Conservation (phyloP, 2,888 invertebrate genomes). For the Acanthosepion esculentum region DNA sequence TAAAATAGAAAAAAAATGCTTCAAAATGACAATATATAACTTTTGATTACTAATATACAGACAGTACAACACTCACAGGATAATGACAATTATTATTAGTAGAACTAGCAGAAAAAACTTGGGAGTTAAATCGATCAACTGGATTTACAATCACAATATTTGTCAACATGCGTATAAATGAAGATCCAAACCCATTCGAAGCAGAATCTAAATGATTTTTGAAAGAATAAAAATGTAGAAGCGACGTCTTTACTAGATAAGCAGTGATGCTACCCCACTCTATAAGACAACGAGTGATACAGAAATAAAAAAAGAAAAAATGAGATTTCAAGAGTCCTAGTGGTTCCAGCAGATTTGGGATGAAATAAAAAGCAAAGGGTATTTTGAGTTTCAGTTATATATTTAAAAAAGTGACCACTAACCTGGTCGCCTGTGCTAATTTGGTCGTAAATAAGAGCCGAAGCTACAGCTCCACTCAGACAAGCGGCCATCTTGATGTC, state of each 20-base stretch:
- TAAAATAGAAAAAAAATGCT: no score
- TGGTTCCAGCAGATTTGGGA: not conserved
- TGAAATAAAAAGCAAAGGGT: not conserved
- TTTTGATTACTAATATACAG: no score
- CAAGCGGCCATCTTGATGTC: slow-evolving; percentile 60
- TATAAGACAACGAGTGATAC: not conserved
- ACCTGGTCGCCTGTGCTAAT: slow-evolving; percentile 63
- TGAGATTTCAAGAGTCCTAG: not conserved
- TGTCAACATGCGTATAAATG: no score
- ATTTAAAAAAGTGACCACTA: slow-evolving; percentile 36
- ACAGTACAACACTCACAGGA: no score
- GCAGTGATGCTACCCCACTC: not conserved
- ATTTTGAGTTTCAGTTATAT: not conserved
- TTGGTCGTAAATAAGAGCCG: slow-evolving; percentile 64
- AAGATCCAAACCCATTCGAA: no score
- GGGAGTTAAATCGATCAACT: no score
- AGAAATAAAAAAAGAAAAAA: not conserved
- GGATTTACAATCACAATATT: no score
- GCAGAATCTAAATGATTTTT: no score
- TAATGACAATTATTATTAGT: no score
- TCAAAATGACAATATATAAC: no score
- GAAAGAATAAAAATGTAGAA: not conserved
- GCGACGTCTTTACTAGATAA: not conserved
- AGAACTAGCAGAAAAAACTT: no score
- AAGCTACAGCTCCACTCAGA: slow-evolving; percentile 63